Percentiles rank a stretch among this genome's conserved stretches.
phyloP scores from a whole-genome alignment of 2,113 vertebrate genomes.

The Colinus virginianus region DNA sequence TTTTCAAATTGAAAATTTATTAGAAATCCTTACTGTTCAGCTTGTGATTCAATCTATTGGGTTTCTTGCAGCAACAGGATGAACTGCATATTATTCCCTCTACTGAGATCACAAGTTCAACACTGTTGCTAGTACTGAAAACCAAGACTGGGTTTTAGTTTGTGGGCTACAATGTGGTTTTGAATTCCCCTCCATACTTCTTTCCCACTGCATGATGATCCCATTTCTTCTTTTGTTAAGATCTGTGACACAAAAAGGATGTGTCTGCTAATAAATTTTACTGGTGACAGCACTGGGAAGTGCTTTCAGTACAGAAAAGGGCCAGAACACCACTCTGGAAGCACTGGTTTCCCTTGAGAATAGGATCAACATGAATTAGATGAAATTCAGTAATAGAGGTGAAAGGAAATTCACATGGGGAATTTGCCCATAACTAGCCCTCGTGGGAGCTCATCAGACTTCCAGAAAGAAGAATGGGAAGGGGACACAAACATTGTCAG shows the following conservation, averaged over 20 bases:
- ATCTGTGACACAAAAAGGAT: neutral
- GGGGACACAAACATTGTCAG: rapidly evolving
- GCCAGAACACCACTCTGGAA: neutral
- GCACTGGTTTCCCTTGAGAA: neutral
- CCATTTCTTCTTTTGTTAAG: neutral
- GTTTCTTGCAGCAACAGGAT: neutral
- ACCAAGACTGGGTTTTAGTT: neutral
- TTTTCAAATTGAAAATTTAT: neutral
- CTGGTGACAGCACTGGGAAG: neutral
- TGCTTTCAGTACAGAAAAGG: neutral
- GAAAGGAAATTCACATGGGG: neutral
- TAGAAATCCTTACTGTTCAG: neutral
- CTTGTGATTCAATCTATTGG: neutral
- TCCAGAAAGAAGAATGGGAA: neutral
- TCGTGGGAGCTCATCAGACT: neutral
- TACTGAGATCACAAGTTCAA: neutral
- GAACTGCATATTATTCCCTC: neutral
- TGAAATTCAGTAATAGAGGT: neutral
- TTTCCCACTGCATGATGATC: neutral
- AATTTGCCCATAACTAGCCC: neutral
- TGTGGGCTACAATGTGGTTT: neutral
- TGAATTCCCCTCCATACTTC: neutral
- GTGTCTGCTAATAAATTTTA: neutral
- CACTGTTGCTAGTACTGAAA: neutral
- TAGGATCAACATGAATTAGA: neutral